phyloP scores from a whole-genome alignment of 2,797 vertebrate species.

The Lacerta bilineata region DNA sequence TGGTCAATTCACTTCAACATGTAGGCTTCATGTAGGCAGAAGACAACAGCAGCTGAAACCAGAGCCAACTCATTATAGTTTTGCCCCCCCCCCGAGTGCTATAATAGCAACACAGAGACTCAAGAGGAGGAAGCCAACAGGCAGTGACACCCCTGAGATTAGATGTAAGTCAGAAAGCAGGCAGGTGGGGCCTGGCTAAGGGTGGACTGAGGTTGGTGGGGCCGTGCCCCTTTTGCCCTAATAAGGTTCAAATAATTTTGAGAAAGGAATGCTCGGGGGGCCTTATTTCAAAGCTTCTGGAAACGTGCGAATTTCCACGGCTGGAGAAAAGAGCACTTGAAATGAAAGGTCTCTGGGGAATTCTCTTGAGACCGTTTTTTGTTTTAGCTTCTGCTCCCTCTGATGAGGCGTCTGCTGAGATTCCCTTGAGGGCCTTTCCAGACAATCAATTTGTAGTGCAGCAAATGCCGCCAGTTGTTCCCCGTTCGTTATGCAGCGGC shows the following conservation, averaged over 20 bases:
- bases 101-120: no score
- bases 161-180: background rate
- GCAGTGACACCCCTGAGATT: no score
- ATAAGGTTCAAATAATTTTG: background rate
- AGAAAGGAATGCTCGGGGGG: background rate
- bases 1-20: no score
- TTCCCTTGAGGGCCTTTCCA: slow-evolving; percentile 5
- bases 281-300: background rate
- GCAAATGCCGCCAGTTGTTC: background rate
- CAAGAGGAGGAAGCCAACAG: no score
- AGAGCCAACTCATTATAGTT: no score
- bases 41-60: no score
- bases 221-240: no score
- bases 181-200: no score
- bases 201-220: no score
- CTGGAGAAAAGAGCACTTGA: background rate
- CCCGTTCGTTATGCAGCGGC: background rate
- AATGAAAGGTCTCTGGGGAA: no score
- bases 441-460: background rate
- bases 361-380: background rate
- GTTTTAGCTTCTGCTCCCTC: background rate
- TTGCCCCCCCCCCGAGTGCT: no score
- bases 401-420: background rate
- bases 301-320: background rate
- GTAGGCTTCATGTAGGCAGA: no score